Evolutionary conservation across 2,888 invertebrate genomes (phyloP).

Genomic region (Drosophila rellima): DNA sequence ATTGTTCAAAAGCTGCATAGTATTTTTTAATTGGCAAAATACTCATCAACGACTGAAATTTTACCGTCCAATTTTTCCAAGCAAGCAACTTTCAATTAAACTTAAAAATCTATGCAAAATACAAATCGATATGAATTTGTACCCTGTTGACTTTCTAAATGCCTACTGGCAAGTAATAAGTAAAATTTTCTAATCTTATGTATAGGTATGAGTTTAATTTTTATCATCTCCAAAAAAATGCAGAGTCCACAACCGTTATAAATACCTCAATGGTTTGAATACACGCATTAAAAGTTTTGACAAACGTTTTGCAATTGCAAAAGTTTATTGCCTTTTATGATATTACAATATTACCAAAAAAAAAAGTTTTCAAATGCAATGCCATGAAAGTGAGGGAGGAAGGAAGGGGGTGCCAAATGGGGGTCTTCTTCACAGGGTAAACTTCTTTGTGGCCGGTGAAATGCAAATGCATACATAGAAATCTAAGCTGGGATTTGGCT

Average conservation of each 20-base stretch:
- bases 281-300: slow-evolving; percentile 37
- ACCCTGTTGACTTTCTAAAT: neutral
- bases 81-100: neutral
- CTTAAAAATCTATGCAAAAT: neutral
- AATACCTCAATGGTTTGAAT: slow-evolving; percentile 27
- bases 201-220: no score
- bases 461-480: slow-evolving; percentile 47
- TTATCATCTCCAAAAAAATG: no score
- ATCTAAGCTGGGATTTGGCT: slow-evolving; percentile 55
- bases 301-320: slow-evolving; percentile 62
- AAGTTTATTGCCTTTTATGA: slow-evolving; percentile 66
- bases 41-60: no score
- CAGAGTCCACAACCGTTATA: slow-evolving; percentile 15
- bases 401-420: neutral
- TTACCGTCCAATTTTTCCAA: neutral
- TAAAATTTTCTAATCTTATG: slow-evolving; percentile 1
- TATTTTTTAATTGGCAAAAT: no score
- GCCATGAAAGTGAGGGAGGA: neutral
- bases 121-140: neutral
- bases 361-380: slow-evolving; percentile 56
- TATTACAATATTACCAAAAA: slow-evolving; percentile 51
- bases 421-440: slow-evolving; percentile 18
- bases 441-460: slow-evolving; percentile 40
- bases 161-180: slow-evolving; percentile 2
- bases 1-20: no score